These are phyloP conservation scores for Sinonovacula constricta DNA, from an alignment of 1,140 invertebrate genomes.

Conservation along the genomic window DNA sequence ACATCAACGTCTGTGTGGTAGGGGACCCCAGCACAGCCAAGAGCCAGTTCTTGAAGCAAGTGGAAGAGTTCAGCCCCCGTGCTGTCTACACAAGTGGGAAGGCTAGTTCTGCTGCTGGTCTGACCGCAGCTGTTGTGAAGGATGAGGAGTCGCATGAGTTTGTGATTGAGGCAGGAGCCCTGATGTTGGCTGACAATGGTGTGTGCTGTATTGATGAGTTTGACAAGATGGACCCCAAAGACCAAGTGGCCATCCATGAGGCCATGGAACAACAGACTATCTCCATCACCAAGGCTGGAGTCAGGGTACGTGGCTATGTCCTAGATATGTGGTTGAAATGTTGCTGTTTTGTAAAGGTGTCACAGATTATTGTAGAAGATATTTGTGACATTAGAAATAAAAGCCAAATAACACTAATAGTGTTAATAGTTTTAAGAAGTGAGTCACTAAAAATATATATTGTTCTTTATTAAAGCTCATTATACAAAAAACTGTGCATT, in stretches of 20 bases:
- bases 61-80: conserved; percentile 96
- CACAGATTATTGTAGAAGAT: too few species aligned
- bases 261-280: conserved; percentile 99
- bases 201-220: conserved; percentile 99
- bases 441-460: too few species aligned
- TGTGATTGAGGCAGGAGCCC: conserved; percentile 99
- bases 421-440: too few species aligned
- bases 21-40: conserved; percentile 99
- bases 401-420: too few species aligned
- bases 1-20: conserved; percentile 98
- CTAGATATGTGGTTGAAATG: too few species aligned
- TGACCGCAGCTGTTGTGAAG: conserved; percentile 94
- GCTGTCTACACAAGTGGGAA: conserved; percentile 99
- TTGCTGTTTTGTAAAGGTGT: too few species aligned
- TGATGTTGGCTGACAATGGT: conserved; percentile 99
- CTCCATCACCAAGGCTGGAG: conserved; percentile 98
- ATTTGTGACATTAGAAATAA: too few species aligned
- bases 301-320: conserved; percentile 84
- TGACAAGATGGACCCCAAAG: conserved; percentile 98
- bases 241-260: conserved; percentile 99
- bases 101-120: conserved; percentile 98
- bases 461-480: too few species aligned
- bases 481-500: too few species aligned
- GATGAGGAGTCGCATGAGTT: conserved; percentile 99
- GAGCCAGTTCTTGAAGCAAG: conserved; percentile 97